Evolutionary conservation across 2,797 vertebrate genomes (phyloP), one percentile per base, ranked within the genome.

Genomic region (Coreius guichenoti): DNA sequence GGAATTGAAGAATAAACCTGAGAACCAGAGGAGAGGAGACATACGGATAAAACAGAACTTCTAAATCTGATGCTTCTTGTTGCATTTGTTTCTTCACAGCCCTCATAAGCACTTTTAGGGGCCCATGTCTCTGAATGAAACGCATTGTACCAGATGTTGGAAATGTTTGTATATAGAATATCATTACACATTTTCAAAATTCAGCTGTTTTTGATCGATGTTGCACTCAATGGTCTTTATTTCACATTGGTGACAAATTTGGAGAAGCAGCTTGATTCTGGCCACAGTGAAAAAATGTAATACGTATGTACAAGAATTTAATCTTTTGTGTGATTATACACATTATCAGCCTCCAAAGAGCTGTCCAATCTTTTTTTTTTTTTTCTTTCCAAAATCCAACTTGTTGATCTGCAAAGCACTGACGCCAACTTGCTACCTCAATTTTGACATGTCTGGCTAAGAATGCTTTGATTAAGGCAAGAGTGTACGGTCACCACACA

Each of bases 391-490:
- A 80, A 67, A 84, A 84, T 84, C 45, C 75, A 88, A 47, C 89
- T 92, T 92, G 91, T 93, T 90, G 92, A 94, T 93, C 94, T 94
- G 92, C 92, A 92, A 93, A 94, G 94, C 95, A 95, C 95, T 95
- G 95, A 95, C 91, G 92, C 93, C 94, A 94, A 95, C 94, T 94
- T 94, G 92, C 95, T 96, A 96, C 95, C 95, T 96, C 95, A 94
- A 88, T 90, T 88, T 91, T 89, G 92, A 91, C 85, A 82, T 79
- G 69, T 81, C 86, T 80, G 88, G 86, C 65, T 83, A 80, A 86
- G 31, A 80, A 78, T 63, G 67, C 69, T 85, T 86, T 82, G 72
- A 80, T 83, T 75, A 79, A 85, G 26, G 69, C 70, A 76, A 80
- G 73, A 83, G 65, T 56, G 82, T 82, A 70, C 51, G 58, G 61